Conservation (phyloP, 2,797 vertebrate species). For the Acanthornis magna region DNA sequence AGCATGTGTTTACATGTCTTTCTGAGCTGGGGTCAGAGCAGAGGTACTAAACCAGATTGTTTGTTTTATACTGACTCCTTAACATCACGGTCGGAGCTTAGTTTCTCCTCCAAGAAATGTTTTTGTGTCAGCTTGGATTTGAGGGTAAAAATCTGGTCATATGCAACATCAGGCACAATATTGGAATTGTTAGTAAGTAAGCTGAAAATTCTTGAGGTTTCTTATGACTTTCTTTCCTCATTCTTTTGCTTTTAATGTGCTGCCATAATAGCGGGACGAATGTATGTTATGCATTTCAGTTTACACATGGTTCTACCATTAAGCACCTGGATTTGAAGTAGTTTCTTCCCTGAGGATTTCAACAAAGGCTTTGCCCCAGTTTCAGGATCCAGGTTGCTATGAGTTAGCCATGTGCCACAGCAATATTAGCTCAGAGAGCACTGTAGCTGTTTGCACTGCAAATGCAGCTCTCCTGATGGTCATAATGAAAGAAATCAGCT, state of each 20-base stretch:
- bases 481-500: conserved; percentile 70
- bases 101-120: neutral
- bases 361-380: conserved; percentile 64
- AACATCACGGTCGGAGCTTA: neutral
- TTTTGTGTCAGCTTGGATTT: neutral
- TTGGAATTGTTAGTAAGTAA: neutral
- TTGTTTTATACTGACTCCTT: neutral
- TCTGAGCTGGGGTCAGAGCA: neutral
- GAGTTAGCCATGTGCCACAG: conserved; percentile 46
- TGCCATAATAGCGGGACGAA: conserved; percentile 57
- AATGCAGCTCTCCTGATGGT: conserved; percentile 61
- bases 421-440: conserved; percentile 71
- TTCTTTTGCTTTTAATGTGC: neutral
- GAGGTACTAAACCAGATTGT: neutral
- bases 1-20: conserved; percentile 7
- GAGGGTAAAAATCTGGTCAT: neutral
- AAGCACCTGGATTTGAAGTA: conserved; percentile 69
- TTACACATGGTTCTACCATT: conserved; percentile 63
- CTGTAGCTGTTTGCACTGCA: conserved; percentile 40
- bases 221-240: conserved; percentile 2
- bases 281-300: conserved; percentile 48
- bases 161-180: neutral
- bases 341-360: conserved; percentile 66
- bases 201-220: conserved; percentile 21
- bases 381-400: conserved; percentile 60